Percentiles rank a stretch among this genome's conserved stretches.
These are phyloP conservation scores for Drosophila pseudotalamancana DNA, from an alignment of 2,888 invertebrate genomes.

Conservation along the genomic window DNA sequence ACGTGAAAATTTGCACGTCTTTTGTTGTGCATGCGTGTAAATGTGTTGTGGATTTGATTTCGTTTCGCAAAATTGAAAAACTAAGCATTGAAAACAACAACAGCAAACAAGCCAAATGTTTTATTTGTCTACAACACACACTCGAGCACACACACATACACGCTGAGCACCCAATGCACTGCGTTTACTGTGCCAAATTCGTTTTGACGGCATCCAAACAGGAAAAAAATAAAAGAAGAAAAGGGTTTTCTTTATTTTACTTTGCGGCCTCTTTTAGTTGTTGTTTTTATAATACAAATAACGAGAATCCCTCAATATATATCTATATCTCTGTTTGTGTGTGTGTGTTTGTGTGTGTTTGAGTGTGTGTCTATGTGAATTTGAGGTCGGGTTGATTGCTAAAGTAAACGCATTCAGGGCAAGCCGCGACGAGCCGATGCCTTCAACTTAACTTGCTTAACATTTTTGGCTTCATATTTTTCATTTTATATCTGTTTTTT, in stretches of 20 bases:
- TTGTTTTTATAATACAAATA: constrained; percentile 74
- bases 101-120: constrained; percentile 69
- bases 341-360: constrained; percentile 23
- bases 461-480: constrained; percentile 58
- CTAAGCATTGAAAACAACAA: constrained; percentile 71
- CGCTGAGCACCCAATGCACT: constrained; percentile 59
- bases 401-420: constrained; percentile 77
- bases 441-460: constrained; percentile 67
- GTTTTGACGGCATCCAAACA: constrained; percentile 64
- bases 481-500: constrained; percentile 21
- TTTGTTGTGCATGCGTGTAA: constrained; percentile 80
- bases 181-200: constrained; percentile 72
- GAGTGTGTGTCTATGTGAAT: constrained; percentile 48
- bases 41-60: constrained; percentile 74
- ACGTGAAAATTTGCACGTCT: constrained; percentile 80
- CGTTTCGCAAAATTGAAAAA: constrained; percentile 73
- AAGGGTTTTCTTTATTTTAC: constrained; percentile 58
- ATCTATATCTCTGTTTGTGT: constrained; percentile 1
- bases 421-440: constrained; percentile 63
- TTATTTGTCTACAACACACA: constrained; percentile 69
- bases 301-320: constrained; percentile 63
- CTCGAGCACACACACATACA: constrained; percentile 19
- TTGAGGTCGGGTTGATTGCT: constrained; percentile 79
- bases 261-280: constrained; percentile 79
- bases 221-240: constrained; percentile 25